Evolutionary conservation across 2,888 invertebrate genomes (phyloP), one percentile per base, ranked within the genome.

Genomic region (Steromphala cineraria): DNA sequence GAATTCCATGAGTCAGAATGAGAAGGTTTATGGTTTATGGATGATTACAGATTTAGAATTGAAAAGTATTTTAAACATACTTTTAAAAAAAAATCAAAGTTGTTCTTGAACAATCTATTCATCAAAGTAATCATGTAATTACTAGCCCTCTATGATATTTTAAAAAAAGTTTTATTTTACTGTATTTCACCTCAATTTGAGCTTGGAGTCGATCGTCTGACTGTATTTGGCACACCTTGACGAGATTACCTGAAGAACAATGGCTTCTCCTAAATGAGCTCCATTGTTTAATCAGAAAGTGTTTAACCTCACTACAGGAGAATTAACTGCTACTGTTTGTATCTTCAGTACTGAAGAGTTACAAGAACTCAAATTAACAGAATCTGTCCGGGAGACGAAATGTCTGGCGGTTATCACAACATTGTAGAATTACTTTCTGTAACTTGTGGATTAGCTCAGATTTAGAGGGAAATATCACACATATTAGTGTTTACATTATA

Each of bases 291-390:
- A 71, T 71, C 71, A 71, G 8, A 0, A 40, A 19, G 71, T 71
- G 31, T 71, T 71, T 71, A 71, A 71, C 71, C 8, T 71, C 71
- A 40, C 71, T n/a, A 36, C 19, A 36, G 71, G 28, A 36, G 71
- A 71, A 15, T 36, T 24, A 28, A 62, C 46, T 46, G 28, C 62
- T 28, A 28, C 24, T 62, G 62, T 28, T 28, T 62, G 2, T 62
- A 62, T 7, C 62, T 28, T 62, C 21, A 28, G 24, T 62, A 24
- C 62, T 24, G 62, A 62, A 62, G 62, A 62, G 24, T 62, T 62
- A 62, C 62, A 13, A 15, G 28, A 28, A 17, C 24, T 62, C 62
- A 62, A 21, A 62, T 24, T 21, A 62, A 28, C 28, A 24, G 15
- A 13, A 62, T 31, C 19, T 36, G n/a, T 3, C 15, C n/a, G 8